Evolutionary conservation across 2,888 invertebrate species (phyloP), one percentile per base, ranked within the genome.

Genomic region (Stegophylla sp.): DNA sequence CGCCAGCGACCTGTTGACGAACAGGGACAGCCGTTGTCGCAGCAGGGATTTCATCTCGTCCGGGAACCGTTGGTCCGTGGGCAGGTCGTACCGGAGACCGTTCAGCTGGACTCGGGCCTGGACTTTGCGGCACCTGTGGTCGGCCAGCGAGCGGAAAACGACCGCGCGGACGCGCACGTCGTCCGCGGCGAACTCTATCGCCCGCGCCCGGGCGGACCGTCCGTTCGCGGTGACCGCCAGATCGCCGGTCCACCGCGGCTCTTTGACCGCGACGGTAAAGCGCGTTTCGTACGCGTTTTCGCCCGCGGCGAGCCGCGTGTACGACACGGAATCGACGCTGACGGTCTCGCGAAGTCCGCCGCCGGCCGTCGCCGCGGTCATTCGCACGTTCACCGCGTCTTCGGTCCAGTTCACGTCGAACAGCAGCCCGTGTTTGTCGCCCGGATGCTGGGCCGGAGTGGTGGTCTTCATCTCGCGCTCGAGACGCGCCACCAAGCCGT

Each of bases 401-500:
- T 23, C 59, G 41, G 56, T 48, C 63, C 51, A 28, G 23, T 13
- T 51, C 51, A 26, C 0, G 15, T 13, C 63, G n/a, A n/a, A n/a
- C n/a, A n/a, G n/a, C n/a, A n/a, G n/a, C n/a, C n/a, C n/a, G 26
- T 26, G 9, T 20, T 17, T 1, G 20, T n/a, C n/a, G 12, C 43
- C 17, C n/a, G 1, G 15, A 5, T 1, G 5, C 5, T 3, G 2
- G 23, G 23, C 20, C 23, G 12, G n/a, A 12, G 34, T 0, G 3
- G 64, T 9, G 1, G 28, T 13, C 13, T 20, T 34, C 45, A 51
- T 20, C 26, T 64, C 64, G 20, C 13, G 5, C 34, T 64, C 63
- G 20, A 75, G 48, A 15, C 23, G 64, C 15, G 20, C 26, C 48
- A 75, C 61, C 74, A 51, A 0, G 28, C 74, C 74, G 15, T 15